Conservation (phyloP, 2,888 invertebrate genomes). For the Drosophila anceps region DNA sequence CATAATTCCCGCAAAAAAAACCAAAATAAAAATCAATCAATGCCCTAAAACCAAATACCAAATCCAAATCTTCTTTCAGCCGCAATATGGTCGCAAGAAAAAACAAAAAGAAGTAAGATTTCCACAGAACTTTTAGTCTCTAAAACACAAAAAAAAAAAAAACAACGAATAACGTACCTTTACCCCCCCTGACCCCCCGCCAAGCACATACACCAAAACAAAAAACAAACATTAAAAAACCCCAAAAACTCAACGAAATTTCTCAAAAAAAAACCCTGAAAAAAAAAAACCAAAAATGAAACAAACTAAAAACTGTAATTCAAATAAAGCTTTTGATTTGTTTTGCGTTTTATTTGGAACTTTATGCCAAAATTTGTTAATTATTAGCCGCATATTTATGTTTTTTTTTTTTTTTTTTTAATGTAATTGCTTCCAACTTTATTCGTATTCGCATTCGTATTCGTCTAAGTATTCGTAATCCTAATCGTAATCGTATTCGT, state of each 20-base stretch:
- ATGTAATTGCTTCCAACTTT: slow-evolving; percentile 50
- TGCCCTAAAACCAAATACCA: slow-evolving; percentile 67
- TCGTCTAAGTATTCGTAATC: slow-evolving; percentile 35
- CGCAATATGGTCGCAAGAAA: slow-evolving; percentile 96
- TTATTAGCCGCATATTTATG: slow-evolving; percentile 43
- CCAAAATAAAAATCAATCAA: slow-evolving; percentile 29
- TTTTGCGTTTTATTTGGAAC: slow-evolving; percentile 54
- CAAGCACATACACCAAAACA: slow-evolving; percentile 33
- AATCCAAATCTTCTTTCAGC: slow-evolving; percentile 85
- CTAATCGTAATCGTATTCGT: slow-evolving; percentile 34
- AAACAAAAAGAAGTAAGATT: slow-evolving; percentile 99
- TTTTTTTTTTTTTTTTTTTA: too few species aligned
- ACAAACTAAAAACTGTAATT: slow-evolving; percentile 33
- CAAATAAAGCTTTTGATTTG: slow-evolving; percentile 45
- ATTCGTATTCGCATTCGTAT: slow-evolving; percentile 45
- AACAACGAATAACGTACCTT: slow-evolving; percentile 27
- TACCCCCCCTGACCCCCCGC: neutral
- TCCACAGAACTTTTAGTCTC: slow-evolving; percentile 80
- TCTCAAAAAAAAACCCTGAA: slow-evolving; percentile 8
- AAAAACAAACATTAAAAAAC: slow-evolving; percentile 43
- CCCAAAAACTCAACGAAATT: slow-evolving; percentile 13
- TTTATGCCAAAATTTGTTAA: slow-evolving; percentile 60
- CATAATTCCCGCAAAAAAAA: slow-evolving; percentile 44
- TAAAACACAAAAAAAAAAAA: slow-evolving; percentile 50
- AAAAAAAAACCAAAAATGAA: slow-evolving; percentile 19